A percentile compares a stretch with the other conserved stretches of the same genome.
phyloP scores from a whole-genome alignment of 2,888 invertebrate genomes.

The Agrochola lychnidis region DNA sequence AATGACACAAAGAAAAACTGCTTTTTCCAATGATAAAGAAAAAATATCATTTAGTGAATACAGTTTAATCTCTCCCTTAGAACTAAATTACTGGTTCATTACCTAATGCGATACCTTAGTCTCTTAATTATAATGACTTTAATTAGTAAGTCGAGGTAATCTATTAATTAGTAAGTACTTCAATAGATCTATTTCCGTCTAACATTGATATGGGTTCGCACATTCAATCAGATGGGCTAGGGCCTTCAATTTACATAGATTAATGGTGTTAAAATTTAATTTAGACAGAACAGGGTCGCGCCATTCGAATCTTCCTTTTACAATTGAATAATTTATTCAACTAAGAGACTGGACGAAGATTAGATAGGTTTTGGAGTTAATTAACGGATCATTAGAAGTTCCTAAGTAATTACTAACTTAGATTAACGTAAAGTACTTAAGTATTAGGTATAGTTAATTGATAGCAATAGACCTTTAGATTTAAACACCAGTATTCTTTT shows the following conservation, averaged over 20 bases:
- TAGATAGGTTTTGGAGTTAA: slow-evolving; percentile 24
- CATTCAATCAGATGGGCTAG: slow-evolving; percentile 59
- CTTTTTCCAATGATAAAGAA: too few relatives aligned
- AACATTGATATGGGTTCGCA: slow-evolving; percentile 59
- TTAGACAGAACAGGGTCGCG: slow-evolving; percentile 56
- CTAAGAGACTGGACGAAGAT: slow-evolving; percentile 24
- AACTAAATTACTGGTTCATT: too few relatives aligned
- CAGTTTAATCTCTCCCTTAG: too few relatives aligned
- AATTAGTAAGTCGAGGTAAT: too few relatives aligned
- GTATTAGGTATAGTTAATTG: background rate
- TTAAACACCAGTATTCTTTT: background rate
- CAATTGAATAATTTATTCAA: slow-evolving; percentile 67
- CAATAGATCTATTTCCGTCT: slow-evolving; percentile 28
- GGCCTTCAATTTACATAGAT: slow-evolving; percentile 71
- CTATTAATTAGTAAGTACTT: slow-evolving; percentile 17
- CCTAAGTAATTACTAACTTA: background rate
- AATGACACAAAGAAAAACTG: background rate
- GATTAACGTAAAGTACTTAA: slow-evolving; percentile 5
- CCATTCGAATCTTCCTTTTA: slow-evolving; percentile 64
- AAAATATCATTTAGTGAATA: too few relatives aligned
- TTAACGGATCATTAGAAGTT: slow-evolving; percentile 17
- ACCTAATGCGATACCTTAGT: too few relatives aligned
- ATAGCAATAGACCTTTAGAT: background rate
- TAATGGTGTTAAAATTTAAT: slow-evolving; percentile 74
- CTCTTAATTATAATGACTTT: too few relatives aligned